Evolutionary conservation across 2,113 vertebrate genomes (phyloP), one percentile per base, ranked within the genome.

Genomic region (Pterocles burchelli): DNA sequence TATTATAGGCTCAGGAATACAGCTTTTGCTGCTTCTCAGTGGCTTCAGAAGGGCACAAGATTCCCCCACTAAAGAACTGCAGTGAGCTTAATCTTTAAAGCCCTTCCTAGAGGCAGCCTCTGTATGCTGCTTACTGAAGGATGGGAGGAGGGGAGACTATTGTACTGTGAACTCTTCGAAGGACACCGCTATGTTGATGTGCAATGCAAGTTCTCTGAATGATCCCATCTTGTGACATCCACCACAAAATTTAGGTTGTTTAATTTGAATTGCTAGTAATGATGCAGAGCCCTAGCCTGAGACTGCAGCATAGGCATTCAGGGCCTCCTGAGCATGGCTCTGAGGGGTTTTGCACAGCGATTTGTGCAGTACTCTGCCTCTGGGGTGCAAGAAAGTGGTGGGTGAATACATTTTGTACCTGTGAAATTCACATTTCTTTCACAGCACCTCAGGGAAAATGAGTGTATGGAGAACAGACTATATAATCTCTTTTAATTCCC

Each of bases 21-120:
- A 70, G 88, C 67, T 89, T 89, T 55, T 59, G 43, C 29, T 2
- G n/a, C 84, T 95, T 87, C 71, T 89, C 74, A 61, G 33, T 46
- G 86, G 84, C 81, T 93, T 80, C 72, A 63, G 72, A 93, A 93
- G 54, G 91, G 67, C 85, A 73, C 7, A 57, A 85, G 89, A 86
- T 57, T 13, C 25, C 68, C 28, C 22, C 4, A 10, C 38, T 20
- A 20, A 63, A 95, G 66, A 89, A 71, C 20, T 7, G 57, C 70
- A 61, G 52, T 3, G 22, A 91, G 38, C 85, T 3, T 85, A 63
- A 91, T 90, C 58, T 83, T 55, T 93, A 61, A 94, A 94, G 54
- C 33, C 59, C 26, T 51, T 95, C 70, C 78, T 62, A 61, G 51
- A 79, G 93, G 58, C 88, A 94, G 68, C 8, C 36, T 55, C 1